Evolutionary conservation across 2,113 vertebrate species (phyloP), one percentile per base, ranked within the genome.

Genomic region (Lipophrys pholis): DNA sequence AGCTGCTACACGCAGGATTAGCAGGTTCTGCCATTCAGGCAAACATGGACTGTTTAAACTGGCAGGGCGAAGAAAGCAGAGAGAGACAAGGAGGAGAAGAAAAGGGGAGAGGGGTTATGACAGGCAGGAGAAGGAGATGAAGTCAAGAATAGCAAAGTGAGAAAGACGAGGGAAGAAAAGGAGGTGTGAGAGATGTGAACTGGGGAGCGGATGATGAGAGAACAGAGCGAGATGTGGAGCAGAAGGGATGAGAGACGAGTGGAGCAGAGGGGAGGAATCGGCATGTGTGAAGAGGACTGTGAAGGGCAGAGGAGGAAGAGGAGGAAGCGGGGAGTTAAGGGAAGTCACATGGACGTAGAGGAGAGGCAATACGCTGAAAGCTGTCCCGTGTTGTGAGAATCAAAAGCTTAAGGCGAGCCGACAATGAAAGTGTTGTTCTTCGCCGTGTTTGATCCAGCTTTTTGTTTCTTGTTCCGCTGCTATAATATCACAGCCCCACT

Each of bases 1-100:
- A 82, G 83, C 76, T 84, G 90, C 87, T 91, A 89, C 89, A 89
- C 11, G 7, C 53, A 53, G 88, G 89, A 92, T 92, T 90, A 91
- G 60, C 82, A 80, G 79, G 45, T 84, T 87, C 78, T 87, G 86
- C 62, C 80, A 85, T 85, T 89, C 83, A 87, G 69, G 82, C 63
- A 81, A 84, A 83, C 83, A 67, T 15, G 73, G 56, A 53, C 45
- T 78, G 71, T 82, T 81, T 84, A 79, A 89, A 87, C 85, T 81
- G 73, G 73, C 58, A 70, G 62, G 46, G 61, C 8, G 71, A 84
- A 68, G 81, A 73, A 66, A 73, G 80, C 6, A 38, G 52, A 61
- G 58, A 50, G 48, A 69, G 69, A 82, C 69, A 12, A 71, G 73
- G 54, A 45, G 17, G 21, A 21, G 43, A 38, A 51, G 60, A 17